Evolutionary conservation across 2,888 invertebrate genomes (phyloP), one percentile per base, ranked within the genome.

Genomic region (Callosobruchus maculatus): DNA sequence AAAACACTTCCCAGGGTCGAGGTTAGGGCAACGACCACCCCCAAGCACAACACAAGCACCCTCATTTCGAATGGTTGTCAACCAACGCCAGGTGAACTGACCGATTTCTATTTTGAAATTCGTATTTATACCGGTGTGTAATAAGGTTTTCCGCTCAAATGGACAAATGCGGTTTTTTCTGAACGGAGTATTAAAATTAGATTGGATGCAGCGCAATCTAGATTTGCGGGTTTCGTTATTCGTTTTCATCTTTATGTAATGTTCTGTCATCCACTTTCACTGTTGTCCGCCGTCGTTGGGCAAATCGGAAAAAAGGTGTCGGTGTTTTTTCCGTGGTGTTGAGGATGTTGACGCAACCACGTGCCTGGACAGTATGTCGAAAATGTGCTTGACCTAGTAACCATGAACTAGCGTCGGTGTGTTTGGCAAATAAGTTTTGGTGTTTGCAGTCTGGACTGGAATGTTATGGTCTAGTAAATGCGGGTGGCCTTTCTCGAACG

Each of bases 201-300:
- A 75, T 76, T 74, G 77, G 78, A 79, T 80, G 77, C 77, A 78
- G 79, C 81, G 81, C 78, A 81, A 81, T 80, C 80, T 74, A 76
- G 76, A 78, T 81, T 77, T 76, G 74, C 76, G 77, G 77, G 73
- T 75, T 77, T 75, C 70, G 20, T 79, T n/a, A 74, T 77, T 75
- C 70, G 81, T 82, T 84, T 84, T 83, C 82, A 82, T 82, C 81
- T 81, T 85, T 84, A 84, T 82, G 82, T 85, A 85, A 85, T 82
- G 74, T 78, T 85, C 85, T 85, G 85, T 85, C 85, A 49, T 49
- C 49, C 18, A 49, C 49, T 49, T 49, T 49, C 49, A 49, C 49
- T 49, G 18, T 49, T 84, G 18, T 49, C 83, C 84, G 49, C 49
- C 49, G 49, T 26, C 26, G 49, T 49, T 49, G 49, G 26, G 49